These are phyloP conservation scores for Agapetus fuscipes DNA, from an alignment of 2,888 invertebrate genomes.

Conservation along the genomic window DNA sequence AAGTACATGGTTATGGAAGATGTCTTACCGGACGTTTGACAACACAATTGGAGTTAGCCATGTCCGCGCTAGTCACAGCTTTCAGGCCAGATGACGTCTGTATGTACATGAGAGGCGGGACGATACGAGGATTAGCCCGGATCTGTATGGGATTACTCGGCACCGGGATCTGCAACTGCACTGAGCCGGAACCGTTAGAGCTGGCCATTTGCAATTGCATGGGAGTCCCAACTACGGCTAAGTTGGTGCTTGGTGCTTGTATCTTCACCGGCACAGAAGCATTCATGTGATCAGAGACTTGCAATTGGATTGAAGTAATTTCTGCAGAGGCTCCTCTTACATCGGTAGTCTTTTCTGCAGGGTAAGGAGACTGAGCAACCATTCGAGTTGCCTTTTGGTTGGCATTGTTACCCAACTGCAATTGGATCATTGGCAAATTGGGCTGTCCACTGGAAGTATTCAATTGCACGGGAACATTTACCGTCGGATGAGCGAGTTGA, in stretches of 20 bases:
- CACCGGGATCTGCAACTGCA: slow-evolving; percentile 7
- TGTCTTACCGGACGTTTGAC: slow-evolving; percentile 44
- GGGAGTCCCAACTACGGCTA: not conserved
- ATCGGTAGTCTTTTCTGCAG: no score
- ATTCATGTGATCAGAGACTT: slow-evolving; percentile 29
- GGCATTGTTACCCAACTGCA: slow-evolving; percentile 34
- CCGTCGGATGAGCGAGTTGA: slow-evolving; percentile 26
- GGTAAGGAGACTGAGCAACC: no score
- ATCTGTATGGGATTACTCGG: slow-evolving; percentile 27
- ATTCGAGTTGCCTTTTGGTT: not conserved
- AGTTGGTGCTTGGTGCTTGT: slow-evolving; percentile 1
- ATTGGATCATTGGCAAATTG: slow-evolving; percentile 35
- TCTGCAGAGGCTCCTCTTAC: no score
- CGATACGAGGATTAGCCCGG: slow-evolving; percentile 32
- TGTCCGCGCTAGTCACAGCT: slow-evolving; percentile 39
- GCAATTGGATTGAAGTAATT: slow-evolving; percentile 6
- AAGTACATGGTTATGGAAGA: no score
- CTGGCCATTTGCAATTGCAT: not conserved
- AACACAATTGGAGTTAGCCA: no score
- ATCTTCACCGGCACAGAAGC: slow-evolving; percentile 32
- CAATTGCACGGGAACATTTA: slow-evolving; percentile 26
- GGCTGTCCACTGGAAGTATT: slow-evolving; percentile 27
- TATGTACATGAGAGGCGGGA: slow-evolving; percentile 52
- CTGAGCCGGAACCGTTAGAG: not conserved
- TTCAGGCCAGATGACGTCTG: slow-evolving; percentile 46